Conservation (phyloP, 2,113 vertebrate genomes). For the Callipepla squamata region DNA sequence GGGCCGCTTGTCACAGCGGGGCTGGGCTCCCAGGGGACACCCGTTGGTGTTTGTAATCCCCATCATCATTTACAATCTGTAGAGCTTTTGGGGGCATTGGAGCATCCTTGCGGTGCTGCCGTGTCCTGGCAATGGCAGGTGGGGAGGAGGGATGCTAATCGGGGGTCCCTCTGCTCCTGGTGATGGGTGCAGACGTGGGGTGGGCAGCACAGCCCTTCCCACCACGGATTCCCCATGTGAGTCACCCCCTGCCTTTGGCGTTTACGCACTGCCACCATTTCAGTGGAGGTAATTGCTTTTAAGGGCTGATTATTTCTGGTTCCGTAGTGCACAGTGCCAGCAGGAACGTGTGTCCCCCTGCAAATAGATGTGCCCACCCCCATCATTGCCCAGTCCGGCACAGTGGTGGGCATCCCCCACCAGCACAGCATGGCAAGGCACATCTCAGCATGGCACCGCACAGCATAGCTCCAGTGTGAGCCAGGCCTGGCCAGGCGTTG, state of each 20-base stretch:
- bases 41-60: neutral
- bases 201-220: neutral
- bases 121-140: conserved; percentile 43
- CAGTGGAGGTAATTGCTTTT: neutral
- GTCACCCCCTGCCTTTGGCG: neutral
- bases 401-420: accelerated
- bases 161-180: neutral
- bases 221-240: neutral
- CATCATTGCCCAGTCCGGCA: neutral
- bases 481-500: neutral
- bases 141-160: neutral
- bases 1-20: accelerated
- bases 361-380: neutral
- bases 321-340: neutral
- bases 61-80: neutral
- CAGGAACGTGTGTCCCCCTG: neutral
- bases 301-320: conserved; percentile 18
- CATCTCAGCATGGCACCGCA: no score
- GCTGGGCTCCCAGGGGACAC: neutral
- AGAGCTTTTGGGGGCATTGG: no score
- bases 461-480: no score
- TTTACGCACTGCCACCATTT: neutral
- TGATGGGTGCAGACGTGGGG: accelerated
- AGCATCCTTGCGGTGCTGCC: neutral
- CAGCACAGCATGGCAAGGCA: neutral